Evolutionary conservation across 2,797 vertebrate species (phyloP).

Genomic region (Heterohyrax brucei): DNA sequence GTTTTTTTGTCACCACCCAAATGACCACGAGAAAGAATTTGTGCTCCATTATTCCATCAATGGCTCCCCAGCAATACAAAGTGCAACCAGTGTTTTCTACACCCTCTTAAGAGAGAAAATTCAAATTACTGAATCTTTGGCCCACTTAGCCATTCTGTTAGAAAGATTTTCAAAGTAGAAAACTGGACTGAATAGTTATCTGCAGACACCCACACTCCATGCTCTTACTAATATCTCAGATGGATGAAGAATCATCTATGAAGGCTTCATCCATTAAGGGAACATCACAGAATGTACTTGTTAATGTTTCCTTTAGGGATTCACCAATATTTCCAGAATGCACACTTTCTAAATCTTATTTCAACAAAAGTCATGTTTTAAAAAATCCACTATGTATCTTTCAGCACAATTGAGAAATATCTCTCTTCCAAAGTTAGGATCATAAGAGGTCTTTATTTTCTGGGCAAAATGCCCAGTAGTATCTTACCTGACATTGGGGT

Average conservation of each 20-base stretch:
- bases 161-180: constrained; percentile 14
- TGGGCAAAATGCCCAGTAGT: background rate
- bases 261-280: constrained; percentile 1
- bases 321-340: constrained; percentile 13
- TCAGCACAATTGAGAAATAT: constrained; percentile 23
- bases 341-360: background rate
- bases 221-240: background rate
- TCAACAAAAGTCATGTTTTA: background rate
- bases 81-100: background rate
- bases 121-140: background rate
- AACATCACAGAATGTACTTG: constrained; percentile 45
- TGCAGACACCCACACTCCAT: background rate
- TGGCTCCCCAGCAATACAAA: background rate
- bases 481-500: background rate
- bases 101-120: background rate
- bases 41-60: background rate
- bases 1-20: constrained; percentile 37
- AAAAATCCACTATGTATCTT: background rate
- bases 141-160: background rate
- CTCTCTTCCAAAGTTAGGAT: background rate
- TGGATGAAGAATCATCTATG: background rate
- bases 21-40: constrained; percentile 1
- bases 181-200: constrained; percentile 24
- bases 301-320: constrained; percentile 34
- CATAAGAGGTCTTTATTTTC: background rate